Percentiles rank a stretch among this genome's conserved stretches.
Conservation (phyloP, 2,888 invertebrate species). For the Dendrolimus houi region DNA sequence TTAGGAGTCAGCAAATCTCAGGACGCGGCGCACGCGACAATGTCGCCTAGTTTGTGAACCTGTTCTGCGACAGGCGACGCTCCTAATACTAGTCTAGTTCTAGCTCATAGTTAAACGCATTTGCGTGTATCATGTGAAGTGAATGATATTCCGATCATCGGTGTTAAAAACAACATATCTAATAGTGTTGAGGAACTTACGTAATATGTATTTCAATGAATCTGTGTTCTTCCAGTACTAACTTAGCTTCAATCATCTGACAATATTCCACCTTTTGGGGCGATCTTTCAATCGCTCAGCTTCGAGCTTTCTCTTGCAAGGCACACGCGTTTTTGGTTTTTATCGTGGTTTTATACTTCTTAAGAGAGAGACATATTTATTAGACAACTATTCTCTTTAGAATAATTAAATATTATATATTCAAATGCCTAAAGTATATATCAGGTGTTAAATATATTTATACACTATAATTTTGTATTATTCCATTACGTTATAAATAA, state of each 20-base stretch:
- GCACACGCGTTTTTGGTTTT: conserved; percentile 4
- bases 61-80: neutral
- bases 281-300: conserved; percentile 4
- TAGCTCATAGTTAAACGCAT: conserved; percentile 4
- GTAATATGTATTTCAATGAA: conserved; percentile 36
- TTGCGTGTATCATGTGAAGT: conserved; percentile 18
- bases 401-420: conserved; percentile 32
- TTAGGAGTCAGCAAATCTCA: neutral
- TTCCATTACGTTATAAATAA: conserved; percentile 29
- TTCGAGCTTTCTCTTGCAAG: conserved; percentile 6
- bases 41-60: neutral
- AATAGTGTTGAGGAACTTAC: conserved; percentile 28
- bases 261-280: conserved; percentile 40
- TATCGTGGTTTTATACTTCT: conserved; percentile 46
- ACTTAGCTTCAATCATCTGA: conserved; percentile 48
- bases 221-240: conserved; percentile 67
- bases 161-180: conserved; percentile 64
- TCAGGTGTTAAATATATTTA: conserved; percentile 48
- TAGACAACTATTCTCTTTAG: conserved; percentile 39
- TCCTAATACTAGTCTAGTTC: neutral
- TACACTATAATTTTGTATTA: conserved; percentile 45
- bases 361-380: conserved; percentile 59
- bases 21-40: no score
- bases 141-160: conserved; percentile 41
- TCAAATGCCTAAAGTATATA: conserved; percentile 40